These are phyloP conservation scores for Esox lucius DNA, from an alignment of 2,797 vertebrate species.

Conservation along the genomic window DNA sequence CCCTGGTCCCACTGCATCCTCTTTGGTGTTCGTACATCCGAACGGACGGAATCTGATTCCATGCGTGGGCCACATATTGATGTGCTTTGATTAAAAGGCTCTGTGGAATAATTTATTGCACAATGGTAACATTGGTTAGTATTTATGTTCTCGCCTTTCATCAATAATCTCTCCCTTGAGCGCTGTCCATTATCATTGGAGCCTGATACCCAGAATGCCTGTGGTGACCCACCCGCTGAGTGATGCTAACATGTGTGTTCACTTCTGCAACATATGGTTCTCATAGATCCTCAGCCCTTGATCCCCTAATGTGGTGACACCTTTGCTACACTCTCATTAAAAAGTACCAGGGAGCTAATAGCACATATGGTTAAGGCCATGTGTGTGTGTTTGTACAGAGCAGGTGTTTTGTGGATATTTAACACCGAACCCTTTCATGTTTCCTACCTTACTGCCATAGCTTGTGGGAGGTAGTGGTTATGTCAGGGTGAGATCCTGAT, in stretches of 20 bases:
- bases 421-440: background rate
- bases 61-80: background rate
- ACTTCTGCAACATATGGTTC: conserved; percentile 19
- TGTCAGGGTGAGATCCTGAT: background rate
- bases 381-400: background rate
- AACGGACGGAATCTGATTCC: background rate
- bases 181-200: conserved; percentile 27
- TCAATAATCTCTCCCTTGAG: conserved; percentile 46
- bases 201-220: conserved; percentile 31
- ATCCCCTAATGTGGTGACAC: conserved; percentile 20
- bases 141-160: conserved; percentile 47
- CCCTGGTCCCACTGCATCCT: background rate
- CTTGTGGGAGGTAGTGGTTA: background rate
- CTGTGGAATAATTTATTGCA: conserved; percentile 10
- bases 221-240: conserved; percentile 15
- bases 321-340: conserved; percentile 13
- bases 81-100: conserved; percentile 37
- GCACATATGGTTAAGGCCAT: background rate
- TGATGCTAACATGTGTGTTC: conserved; percentile 12
- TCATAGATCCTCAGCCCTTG: background rate
- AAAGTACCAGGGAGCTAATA: conserved; percentile 5
- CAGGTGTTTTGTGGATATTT: background rate
- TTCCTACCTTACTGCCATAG: background rate
- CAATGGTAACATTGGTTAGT: conserved; percentile 33
- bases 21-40: background rate